Conservation (phyloP, 2,797 vertebrate species). For the Anguilla megastoma region DNA sequence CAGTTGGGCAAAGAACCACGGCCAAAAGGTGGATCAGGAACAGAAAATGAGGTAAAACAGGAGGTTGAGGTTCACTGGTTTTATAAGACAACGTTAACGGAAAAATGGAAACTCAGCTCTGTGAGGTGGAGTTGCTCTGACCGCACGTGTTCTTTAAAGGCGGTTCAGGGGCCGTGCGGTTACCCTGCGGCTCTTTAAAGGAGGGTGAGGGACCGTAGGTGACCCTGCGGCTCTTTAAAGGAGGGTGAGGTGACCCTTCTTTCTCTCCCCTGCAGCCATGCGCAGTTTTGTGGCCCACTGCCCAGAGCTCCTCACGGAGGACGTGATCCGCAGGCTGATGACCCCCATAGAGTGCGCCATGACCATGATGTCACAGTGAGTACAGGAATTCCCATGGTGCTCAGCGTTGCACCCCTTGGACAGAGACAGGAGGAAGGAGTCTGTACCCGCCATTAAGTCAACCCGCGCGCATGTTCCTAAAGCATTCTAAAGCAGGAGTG, state of each 20-base stretch:
- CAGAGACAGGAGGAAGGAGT: neutral
- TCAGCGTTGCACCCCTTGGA: neutral
- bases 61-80: too few relatives aligned
- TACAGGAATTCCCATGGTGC: conserved; percentile 48
- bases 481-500: neutral
- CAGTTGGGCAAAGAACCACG: neutral
- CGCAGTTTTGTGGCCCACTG: conserved; percentile 98
- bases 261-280: conserved; percentile 78
- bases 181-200: neutral
- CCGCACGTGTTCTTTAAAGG: too few relatives aligned
- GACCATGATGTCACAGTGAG: conserved; percentile 99
- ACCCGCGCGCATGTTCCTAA: too few relatives aligned
- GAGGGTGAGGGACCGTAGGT: neutral
- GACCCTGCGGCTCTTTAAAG: neutral
- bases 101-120: too few relatives aligned
- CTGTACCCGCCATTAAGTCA: too few relatives aligned
- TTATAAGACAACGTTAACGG: too few relatives aligned
- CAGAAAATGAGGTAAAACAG: too few relatives aligned
- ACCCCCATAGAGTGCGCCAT: conserved; percentile 98
- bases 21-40: neutral
- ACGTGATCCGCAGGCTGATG: conserved; percentile 96
- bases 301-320: conserved; percentile 94
- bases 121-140: too few relatives aligned
- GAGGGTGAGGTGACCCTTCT: neutral
- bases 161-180: too few relatives aligned